Base-by-base conservation (phyloP, 2,797 vertebrate species). In the Apogon talboti region DNA sequence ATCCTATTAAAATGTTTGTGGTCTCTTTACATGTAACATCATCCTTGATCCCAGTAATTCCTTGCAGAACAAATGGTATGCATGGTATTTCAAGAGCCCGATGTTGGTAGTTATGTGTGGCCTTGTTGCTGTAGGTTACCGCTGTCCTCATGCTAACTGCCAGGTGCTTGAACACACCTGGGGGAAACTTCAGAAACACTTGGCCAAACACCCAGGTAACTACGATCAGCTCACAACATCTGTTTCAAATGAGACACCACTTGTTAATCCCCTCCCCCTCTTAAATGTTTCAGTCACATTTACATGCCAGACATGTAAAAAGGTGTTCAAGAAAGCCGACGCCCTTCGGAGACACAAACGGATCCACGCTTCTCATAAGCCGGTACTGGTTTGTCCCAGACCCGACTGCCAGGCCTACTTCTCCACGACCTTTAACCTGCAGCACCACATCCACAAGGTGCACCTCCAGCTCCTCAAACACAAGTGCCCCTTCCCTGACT, bases 361-460 rank as follows among this genome's bases (percentile, higher is more conserved):
- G 4, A 78, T 54, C 15, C 95, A 95, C 4, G 78, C 87, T 0
- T 80, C 84, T 45, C 90, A 92, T 54, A 94, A 91, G 41, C 88
- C 92, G 0, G 89, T 90, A 41, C 78, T 94, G 79, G 60, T 89
- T 6, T 95, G 95, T 57, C 94, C 94, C 8, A 88, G 78, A 1
- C 60, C 90, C 0, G 82, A 91, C 74, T 95, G 95, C 79, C 76
- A 91, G 78, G 89, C 92, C 1, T 93, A 91, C 40, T 95, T 95
- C 78, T 91, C 93, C 19, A 94, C 94, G 0, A 92, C 93, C 71
- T 95, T 95, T 59, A 95, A 95, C 85, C 80, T 95, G 82, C 92
- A 95, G 79, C 94, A 95, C 77, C 95, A 95, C 83, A 94, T 95
- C 64, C 90, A 91, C 55, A 95, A 94, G 78, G 87, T 89, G 30